Percentiles rank a stretch among this genome's conserved stretches.
phyloP scores from a whole-genome alignment of 2,888 invertebrate species.

The Sepioteuthis lessoniana region DNA sequence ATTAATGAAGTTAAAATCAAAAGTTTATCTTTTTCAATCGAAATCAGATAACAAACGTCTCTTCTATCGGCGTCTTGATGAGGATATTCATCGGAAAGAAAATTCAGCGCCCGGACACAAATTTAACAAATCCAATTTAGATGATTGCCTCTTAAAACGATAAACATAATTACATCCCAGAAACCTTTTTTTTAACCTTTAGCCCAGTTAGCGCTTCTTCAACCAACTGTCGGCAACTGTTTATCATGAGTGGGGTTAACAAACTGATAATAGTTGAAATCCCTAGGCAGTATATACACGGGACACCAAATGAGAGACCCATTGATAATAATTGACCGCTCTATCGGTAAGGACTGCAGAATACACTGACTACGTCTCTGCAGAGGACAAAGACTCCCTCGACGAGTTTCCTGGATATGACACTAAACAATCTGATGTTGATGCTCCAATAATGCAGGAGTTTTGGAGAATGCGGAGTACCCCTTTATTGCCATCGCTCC shows the following conservation, averaged over 20 bases:
- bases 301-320: background rate
- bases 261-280: background rate
- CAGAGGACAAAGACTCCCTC: no score
- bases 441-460: no score
- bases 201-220: background rate
- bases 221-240: background rate
- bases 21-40: constrained; percentile 10
- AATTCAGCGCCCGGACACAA: background rate
- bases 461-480: no score
- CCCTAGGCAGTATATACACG: background rate
- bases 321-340: no score
- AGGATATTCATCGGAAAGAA: background rate
- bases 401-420: no score
- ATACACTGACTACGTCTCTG: no score
- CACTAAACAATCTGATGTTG: no score
- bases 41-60: background rate
- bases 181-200: background rate
- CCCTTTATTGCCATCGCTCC: no score
- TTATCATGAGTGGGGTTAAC: background rate
- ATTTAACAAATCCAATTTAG: background rate
- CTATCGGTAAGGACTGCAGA: no score
- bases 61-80: background rate
- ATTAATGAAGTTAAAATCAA: constrained; percentile 33
- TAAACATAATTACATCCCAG: background rate
- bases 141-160: constrained; percentile 2